Conservation (phyloP, 2,888 invertebrate species). For the Crossocerus cetratus region DNA sequence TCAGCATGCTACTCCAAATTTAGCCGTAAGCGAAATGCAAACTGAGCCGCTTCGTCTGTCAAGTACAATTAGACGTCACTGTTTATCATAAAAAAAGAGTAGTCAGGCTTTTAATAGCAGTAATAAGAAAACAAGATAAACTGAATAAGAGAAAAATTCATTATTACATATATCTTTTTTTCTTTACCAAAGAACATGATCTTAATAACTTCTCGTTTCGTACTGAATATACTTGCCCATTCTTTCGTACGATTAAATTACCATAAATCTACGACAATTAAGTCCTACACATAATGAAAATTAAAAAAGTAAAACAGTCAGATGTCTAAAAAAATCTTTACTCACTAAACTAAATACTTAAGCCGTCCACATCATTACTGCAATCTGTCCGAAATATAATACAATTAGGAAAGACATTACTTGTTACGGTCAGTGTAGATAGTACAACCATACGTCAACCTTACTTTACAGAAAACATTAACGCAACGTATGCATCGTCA, state of each 20-base stretch:
- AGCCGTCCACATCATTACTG: slow-evolving; percentile 59
- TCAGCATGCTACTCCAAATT: slow-evolving; percentile 49
- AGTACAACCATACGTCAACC: slow-evolving; percentile 64
- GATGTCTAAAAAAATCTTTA: slow-evolving; percentile 49
- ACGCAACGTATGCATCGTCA: slow-evolving; percentile 44
- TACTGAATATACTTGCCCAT: too few relatives aligned
- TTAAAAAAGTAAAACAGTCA: slow-evolving; percentile 37
- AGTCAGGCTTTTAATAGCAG: slow-evolving; percentile 65
- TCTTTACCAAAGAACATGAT: slow-evolving; percentile 65
- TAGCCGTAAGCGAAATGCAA: slow-evolving; percentile 47
- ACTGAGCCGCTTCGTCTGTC: slow-evolving; percentile 63
- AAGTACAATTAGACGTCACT: slow-evolving; percentile 63
- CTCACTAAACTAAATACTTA: slow-evolving; percentile 59
- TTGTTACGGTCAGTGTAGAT: slow-evolving; percentile 61
- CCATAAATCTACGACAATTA: slow-evolving; percentile 59
- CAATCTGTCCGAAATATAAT: slow-evolving; percentile 63
- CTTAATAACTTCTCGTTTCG: slow-evolving; percentile 37
- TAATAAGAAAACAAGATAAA: slow-evolving; percentile 56
- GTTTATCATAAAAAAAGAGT: slow-evolving; percentile 64
- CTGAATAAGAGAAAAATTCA: slow-evolving; percentile 52
- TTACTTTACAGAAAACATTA: slow-evolving; percentile 53
- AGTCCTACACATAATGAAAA: slow-evolving; percentile 55
- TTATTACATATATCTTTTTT: slow-evolving; percentile 47
- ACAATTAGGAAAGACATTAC: slow-evolving; percentile 68
- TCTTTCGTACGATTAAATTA: slow-evolving; percentile 41